Evolutionary conservation across 2,113 vertebrate genomes (phyloP).

Genomic region (Sebastes schlegelii): DNA sequence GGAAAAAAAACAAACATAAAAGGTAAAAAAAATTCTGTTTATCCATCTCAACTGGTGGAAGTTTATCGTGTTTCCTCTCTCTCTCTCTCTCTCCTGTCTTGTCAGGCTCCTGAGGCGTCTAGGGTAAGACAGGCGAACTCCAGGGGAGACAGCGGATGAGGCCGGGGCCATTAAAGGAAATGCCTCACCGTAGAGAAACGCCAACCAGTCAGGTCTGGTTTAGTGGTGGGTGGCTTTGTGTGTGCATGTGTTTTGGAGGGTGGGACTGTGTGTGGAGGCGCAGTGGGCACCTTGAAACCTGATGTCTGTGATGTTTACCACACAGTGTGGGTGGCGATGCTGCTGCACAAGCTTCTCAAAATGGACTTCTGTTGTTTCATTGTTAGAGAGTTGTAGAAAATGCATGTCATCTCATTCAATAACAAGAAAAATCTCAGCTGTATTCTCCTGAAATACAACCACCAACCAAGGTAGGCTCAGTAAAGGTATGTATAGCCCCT

Average conservation of each 20-base stretch:
- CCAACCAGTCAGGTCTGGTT: conserved; percentile 74
- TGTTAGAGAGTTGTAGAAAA: not conserved
- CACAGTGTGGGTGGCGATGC: conserved; percentile 24
- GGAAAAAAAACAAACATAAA: conserved; percentile 24
- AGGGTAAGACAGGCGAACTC: conserved; percentile 69
- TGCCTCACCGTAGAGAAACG: conserved; percentile 62
- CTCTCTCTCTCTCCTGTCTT: conserved; percentile 18
- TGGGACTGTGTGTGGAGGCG: conserved; percentile 11
- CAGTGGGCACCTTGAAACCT: conserved; percentile 51
- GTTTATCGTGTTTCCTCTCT: conserved; percentile 31
- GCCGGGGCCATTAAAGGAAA: conserved; percentile 74
- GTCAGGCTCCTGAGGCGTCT: conserved; percentile 66
- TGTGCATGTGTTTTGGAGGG: not conserved
- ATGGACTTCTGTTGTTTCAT: not conserved
- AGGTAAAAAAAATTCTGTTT: conserved; percentile 52
- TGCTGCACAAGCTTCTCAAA: conserved; percentile 4
- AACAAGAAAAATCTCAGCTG: not conserved
- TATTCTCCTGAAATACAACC: not conserved
- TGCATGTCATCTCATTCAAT: not conserved
- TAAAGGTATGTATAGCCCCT: not conserved
- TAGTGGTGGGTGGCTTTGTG: conserved; percentile 61
- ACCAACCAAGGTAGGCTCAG: not conserved
- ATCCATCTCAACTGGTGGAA: conserved; percentile 55
- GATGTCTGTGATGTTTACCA: conserved; percentile 18
- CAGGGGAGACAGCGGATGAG: conserved; percentile 72